These are phyloP conservation scores for Pocillopora grandis DNA, from an alignment of 92 coral and sea anemone genomes.

Conservation along the genomic window DNA sequence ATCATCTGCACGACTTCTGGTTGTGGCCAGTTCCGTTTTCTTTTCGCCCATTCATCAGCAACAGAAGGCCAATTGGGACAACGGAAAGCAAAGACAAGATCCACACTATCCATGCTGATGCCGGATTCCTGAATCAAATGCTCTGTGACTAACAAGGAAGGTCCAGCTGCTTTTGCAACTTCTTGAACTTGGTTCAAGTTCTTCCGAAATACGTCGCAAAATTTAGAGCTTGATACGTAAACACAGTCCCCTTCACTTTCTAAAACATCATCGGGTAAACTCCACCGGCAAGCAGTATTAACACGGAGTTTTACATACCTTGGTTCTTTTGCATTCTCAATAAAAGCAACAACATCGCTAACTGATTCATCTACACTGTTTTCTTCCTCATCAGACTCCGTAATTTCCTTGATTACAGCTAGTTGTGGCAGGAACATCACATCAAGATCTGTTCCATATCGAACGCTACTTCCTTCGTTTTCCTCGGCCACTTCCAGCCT, in stretches of 20 bases:
- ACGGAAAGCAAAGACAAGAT: constrained; percentile 10
- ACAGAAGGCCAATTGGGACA: constrained; percentile 3
- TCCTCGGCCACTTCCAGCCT: constrained; percentile 10
- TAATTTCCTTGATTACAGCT: neutral
- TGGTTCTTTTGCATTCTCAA: constrained; percentile 1
- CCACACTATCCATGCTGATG: constrained; percentile 1
- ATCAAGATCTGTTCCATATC: constrained; percentile 11
- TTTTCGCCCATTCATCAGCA: neutral
- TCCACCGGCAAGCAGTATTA: neutral
- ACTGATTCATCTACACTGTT: neutral
- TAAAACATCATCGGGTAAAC: constrained; percentile 5
- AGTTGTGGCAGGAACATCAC: constrained; percentile 2
- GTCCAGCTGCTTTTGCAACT: neutral
- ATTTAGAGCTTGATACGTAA: constrained; percentile 19
- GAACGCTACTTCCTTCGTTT: neutral
- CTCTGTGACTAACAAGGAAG: neutral
- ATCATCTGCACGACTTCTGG: neutral
- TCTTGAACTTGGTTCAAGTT: neutral
- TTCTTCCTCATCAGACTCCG: neutral
- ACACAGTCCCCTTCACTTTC: constrained; percentile 3
- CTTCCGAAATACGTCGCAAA: neutral
- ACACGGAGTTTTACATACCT: constrained; percentile 11
- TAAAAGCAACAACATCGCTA: constrained; percentile 3
- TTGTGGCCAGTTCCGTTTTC: constrained; percentile 16
- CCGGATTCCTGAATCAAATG: neutral